phyloP scores from a whole-genome alignment of 2,113 vertebrate genomes.

The Phoxinus phoxinus region DNA sequence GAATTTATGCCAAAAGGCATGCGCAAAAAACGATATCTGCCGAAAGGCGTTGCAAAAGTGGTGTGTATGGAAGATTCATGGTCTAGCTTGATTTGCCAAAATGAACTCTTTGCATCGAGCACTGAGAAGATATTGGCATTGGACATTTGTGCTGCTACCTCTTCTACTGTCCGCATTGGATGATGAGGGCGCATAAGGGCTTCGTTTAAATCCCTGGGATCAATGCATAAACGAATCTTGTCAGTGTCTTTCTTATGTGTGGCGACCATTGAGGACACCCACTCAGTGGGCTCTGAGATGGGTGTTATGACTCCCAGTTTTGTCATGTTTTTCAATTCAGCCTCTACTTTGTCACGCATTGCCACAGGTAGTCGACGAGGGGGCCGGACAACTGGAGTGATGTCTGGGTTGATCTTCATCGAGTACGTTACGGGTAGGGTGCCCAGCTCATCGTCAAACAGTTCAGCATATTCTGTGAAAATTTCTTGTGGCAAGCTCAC shows the following conservation, averaged over 20 bases:
- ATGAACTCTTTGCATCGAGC: background rate
- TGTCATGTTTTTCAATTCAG: background rate
- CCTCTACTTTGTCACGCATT: background rate
- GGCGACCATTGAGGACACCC: background rate
- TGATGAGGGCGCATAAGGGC: background rate
- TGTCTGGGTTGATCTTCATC: background rate
- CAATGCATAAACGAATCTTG: background rate
- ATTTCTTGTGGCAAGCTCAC: background rate
- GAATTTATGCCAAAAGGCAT: constrained; percentile 4
- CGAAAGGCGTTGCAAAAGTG: no score
- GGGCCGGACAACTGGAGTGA: background rate
- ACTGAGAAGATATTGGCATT: background rate
- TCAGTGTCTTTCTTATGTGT: background rate
- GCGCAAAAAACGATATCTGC: no score
- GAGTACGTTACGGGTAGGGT: background rate
- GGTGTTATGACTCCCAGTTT: background rate
- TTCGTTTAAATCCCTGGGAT: background rate
- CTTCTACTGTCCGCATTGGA: background rate
- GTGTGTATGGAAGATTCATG: background rate
- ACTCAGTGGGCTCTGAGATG: background rate
- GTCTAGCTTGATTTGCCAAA: constrained; percentile 13
- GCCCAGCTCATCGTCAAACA: background rate
- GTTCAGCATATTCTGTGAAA: background rate
- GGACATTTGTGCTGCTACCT: constrained; percentile 13
- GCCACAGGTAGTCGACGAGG: background rate